Conservation (phyloP, 2,888 invertebrate species). For the Ernsta delagoae region DNA sequence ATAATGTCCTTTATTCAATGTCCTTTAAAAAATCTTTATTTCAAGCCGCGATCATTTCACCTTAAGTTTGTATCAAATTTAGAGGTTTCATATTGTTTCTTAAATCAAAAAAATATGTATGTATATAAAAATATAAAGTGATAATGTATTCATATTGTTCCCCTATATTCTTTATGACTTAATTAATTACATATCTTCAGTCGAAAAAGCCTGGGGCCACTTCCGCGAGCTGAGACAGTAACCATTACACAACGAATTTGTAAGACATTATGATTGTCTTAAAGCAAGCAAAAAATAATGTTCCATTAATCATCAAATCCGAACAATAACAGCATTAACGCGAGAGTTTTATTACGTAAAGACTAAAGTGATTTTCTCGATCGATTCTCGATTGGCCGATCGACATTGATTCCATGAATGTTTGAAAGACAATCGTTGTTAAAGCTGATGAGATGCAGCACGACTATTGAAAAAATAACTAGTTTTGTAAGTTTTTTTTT, state of each 20-base stretch:
- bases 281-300: neutral
- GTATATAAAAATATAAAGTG: no score
- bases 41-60: no score
- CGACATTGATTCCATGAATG: neutral
- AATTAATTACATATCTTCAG: neutral
- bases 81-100: no score
- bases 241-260: neutral
- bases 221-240: neutral
- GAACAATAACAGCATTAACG: neutral
- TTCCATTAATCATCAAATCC: neutral
- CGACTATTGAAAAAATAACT: no score
- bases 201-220: neutral
- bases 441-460: neutral
- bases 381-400: neutral
- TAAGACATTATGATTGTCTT: neutral
- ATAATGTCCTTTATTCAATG: no score
- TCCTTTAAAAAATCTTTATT: no score
- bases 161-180: slow-evolving; percentile 1
- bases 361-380: no score
- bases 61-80: no score
- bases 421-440: neutral
- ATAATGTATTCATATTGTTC: no score
- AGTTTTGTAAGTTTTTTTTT: neutral
- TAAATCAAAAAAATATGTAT: no score
- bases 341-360: neutral